phyloP scores from a whole-genome alignment of 1,140 invertebrate species.

The Drosophila seguyi region DNA sequence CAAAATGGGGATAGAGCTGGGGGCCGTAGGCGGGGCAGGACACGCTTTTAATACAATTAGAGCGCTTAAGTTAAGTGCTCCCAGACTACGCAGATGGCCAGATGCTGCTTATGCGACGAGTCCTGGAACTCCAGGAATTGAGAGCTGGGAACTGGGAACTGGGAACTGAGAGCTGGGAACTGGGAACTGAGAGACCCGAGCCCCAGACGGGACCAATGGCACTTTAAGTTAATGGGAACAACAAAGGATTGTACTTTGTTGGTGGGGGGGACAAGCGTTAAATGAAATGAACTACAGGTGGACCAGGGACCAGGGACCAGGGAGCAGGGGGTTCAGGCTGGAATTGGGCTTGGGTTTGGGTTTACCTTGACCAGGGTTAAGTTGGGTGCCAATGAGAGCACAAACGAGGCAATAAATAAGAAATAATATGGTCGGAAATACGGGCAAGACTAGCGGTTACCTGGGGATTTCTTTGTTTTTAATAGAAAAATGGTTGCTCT shows the following conservation, averaged over 20 bases:
- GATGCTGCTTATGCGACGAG: conserved; percentile 20
- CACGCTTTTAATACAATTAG: conserved; percentile 81
- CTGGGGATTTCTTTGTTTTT: background rate
- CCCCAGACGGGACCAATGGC: conserved; percentile 36
- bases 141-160: background rate
- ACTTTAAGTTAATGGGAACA: conserved; percentile 55
- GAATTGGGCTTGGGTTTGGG: background rate
- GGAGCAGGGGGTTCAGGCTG: background rate
- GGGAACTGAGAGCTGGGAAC: background rate
- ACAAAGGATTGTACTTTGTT: conserved; percentile 68
- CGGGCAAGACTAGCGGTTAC: too few relatives aligned
- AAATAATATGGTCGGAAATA: conserved; percentile 17
- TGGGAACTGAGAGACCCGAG: background rate
- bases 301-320: background rate
- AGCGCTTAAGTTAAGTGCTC: conserved; percentile 80
- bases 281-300: conserved; percentile 76
- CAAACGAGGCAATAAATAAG: conserved; percentile 58
- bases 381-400: conserved; percentile 74
- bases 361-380: conserved; percentile 10
- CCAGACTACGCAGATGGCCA: conserved; percentile 57
- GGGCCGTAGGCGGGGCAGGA: conserved; percentile 46
- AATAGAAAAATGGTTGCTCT: background rate
- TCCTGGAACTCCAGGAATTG: background rate
- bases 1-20: background rate
- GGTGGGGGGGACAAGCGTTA: conserved; percentile 37